Percentiles rank a stretch among this genome's conserved stretches.
Conservation (phyloP, 2,888 invertebrate genomes). For the Eremobia ochroleuca region DNA sequence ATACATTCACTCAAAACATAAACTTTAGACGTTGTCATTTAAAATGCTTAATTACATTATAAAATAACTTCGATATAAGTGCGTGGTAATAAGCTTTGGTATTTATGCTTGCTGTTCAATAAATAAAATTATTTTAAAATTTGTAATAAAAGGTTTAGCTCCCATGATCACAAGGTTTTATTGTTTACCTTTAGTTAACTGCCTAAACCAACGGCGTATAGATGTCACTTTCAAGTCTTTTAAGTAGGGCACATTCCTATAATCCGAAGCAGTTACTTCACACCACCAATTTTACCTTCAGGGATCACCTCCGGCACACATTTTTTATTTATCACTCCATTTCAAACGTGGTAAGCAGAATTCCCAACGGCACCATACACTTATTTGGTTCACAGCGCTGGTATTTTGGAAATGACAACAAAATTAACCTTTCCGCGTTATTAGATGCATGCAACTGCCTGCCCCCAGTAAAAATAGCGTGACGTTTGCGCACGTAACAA, state of each 20-base stretch:
- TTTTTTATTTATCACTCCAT: conserved; percentile 46
- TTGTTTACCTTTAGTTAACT: neutral
- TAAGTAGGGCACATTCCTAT: neutral
- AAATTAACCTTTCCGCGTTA: conserved; percentile 66
- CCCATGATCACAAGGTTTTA: neutral
- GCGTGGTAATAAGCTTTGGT: too few species aligned
- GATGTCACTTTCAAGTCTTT: neutral
- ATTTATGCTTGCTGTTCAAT: neutral
- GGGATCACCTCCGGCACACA: conserved; percentile 36
- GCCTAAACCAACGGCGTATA: neutral
- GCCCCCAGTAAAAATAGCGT: conserved; percentile 59
- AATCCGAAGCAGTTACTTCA: conserved; percentile 22
- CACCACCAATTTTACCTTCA: conserved; percentile 11
- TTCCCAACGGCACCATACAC: conserved; percentile 51
- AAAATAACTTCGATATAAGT: too few species aligned
- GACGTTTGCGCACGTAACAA: conserved; percentile 49
- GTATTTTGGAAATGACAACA: conserved; percentile 66
- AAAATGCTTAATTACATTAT: too few species aligned
- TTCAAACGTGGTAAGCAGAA: conserved; percentile 28
- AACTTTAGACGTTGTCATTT: too few species aligned
- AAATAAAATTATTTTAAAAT: neutral
- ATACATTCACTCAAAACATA: too few species aligned
- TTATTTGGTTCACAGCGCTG: conserved; percentile 49
- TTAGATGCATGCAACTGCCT: conserved; percentile 57
- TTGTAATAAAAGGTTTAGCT: neutral